Percentiles rank a stretch among this genome's conserved stretches.
phyloP scores from a whole-genome alignment of 2,888 invertebrate genomes.

The Euphydryas editha region DNA sequence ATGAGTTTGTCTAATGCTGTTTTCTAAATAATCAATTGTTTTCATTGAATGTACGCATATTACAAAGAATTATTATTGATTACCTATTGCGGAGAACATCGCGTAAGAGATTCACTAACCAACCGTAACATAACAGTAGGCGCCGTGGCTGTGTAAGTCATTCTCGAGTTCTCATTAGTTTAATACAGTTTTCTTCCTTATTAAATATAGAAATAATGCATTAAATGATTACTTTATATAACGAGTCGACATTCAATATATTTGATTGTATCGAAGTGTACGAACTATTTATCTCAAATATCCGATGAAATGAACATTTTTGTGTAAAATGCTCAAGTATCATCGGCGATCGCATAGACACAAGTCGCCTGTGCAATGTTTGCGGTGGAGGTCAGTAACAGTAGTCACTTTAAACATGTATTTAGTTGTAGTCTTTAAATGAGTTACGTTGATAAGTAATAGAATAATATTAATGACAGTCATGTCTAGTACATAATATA shows the following conservation, averaged over 20 bases:
- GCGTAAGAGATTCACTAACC: constrained; percentile 55
- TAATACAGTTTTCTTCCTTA: constrained; percentile 41
- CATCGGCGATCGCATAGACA: constrained; percentile 80
- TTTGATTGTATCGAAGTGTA: constrained; percentile 49
- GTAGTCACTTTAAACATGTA: neutral
- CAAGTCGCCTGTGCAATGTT: constrained; percentile 79
- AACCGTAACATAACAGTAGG: constrained; percentile 65
- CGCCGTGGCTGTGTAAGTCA: constrained; percentile 52
- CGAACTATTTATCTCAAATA: constrained; percentile 43
- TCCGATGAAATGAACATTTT: constrained; percentile 80
- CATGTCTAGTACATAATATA: too few species aligned
- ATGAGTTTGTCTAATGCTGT: neutral
- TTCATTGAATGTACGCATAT: neutral
- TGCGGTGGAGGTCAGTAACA: constrained; percentile 74
- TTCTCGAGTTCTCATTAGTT: constrained; percentile 48
- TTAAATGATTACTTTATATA: constrained; percentile 12
- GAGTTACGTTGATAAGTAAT: neutral
- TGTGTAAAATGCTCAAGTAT: constrained; percentile 81
- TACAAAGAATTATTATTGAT: constrained; percentile 18
- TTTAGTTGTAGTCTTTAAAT: neutral
- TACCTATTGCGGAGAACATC: constrained; percentile 22
- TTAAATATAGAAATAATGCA: constrained; percentile 37
- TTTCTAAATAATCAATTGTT: constrained; percentile 27
- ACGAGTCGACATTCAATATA: constrained; percentile 10
- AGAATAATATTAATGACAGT: too few species aligned